Base-by-base conservation (phyloP, 2,888 invertebrate species). In the Folsomia candida region DNA sequence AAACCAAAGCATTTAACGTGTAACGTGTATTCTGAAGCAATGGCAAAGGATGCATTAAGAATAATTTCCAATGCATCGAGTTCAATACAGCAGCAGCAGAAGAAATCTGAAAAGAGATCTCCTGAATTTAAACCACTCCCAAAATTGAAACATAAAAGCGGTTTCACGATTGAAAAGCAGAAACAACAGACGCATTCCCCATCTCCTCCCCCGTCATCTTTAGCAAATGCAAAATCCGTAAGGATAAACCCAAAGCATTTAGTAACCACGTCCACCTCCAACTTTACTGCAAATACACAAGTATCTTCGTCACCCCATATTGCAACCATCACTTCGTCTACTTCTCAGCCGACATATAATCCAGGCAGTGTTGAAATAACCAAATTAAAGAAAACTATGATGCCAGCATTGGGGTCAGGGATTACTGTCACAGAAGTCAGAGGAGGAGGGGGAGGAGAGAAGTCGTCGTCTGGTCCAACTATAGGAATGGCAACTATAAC, bases 351-450 rank as follows among this genome's bases (percentile, higher is more conserved):
- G 6, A n/a, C n/a, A n/a, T 37, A 37, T 37, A 37, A 37, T 37
- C 37, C 20, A 14, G 54, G 54, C n/a, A 22, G 11, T 54, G 20
- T 54, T 20, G 54, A 54, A 54, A 54, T 54, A 54, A 54, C 37
- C 4, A 37, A 37, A 37, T 14, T 37, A 37, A 37, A 37, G 37
- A 37, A 37, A 37, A 37, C 4, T 9, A 28, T 22, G 22, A 24
- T 64, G 51, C 63, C 63, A 24, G 51, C 51, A 2, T 24, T 74
- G 14, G 76, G 76, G 24, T 47, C 73, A 25, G 73, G 73, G 0
- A 73, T 76, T 11, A 74, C 73, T 2, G 74, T 76, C 27, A 76
- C 74, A 14, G 76, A 76, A 67, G 76, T 76, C 2, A 73, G 72
- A n/a, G n/a, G n/a, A n/a, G n/a, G n/a, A n/a, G n/a, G n/a, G n/a